These are phyloP conservation scores for Sipha maydis DNA, from an alignment of 2,888 invertebrate genomes.

Conservation along the genomic window DNA sequence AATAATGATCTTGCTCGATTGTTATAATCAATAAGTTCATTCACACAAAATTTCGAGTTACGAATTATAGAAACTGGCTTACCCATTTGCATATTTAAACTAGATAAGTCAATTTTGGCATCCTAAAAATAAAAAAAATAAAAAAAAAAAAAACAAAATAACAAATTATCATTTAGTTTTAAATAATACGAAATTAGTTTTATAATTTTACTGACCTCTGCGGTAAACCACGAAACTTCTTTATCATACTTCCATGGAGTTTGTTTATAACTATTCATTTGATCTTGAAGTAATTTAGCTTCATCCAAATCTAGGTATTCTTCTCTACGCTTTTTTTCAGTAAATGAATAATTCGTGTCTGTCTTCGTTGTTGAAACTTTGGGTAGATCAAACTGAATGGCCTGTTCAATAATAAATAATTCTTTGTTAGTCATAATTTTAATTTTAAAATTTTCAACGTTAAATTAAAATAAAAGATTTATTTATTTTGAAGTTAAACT, in stretches of 20 bases:
- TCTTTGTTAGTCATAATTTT: background rate
- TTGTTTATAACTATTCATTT: conserved; percentile 37
- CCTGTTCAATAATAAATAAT: conserved; percentile 9
- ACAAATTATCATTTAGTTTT: too few relatives aligned
- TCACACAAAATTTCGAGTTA: conserved; percentile 49
- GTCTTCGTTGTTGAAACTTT: background rate
- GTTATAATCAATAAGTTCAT: conserved; percentile 42
- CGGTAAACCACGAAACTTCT: conserved; percentile 26
- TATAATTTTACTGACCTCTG: conserved; percentile 18
- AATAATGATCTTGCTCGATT: conserved; percentile 57
- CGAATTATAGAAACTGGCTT: conserved; percentile 54
- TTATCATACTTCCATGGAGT: conserved; percentile 15
- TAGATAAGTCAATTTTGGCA: conserved; percentile 22
- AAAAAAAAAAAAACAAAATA: conserved; percentile 7
- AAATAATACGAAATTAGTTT: too few relatives aligned
- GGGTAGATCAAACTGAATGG: conserved; percentile 39
- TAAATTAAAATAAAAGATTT: too few relatives aligned
- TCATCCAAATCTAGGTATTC: conserved; percentile 50
- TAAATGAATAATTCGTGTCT: conserved; percentile 46
- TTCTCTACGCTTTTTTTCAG: conserved; percentile 40
- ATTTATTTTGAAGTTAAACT: conserved; percentile 31
- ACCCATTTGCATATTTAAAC: conserved; percentile 46
- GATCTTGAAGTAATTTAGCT: conserved; percentile 49
- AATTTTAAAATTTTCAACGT: background rate
- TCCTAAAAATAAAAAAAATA: conserved; percentile 5